Evolutionary conservation across 2,113 vertebrate genomes (phyloP), one percentile per base, ranked within the genome.

Genomic region (Fregetta grallaria): DNA sequence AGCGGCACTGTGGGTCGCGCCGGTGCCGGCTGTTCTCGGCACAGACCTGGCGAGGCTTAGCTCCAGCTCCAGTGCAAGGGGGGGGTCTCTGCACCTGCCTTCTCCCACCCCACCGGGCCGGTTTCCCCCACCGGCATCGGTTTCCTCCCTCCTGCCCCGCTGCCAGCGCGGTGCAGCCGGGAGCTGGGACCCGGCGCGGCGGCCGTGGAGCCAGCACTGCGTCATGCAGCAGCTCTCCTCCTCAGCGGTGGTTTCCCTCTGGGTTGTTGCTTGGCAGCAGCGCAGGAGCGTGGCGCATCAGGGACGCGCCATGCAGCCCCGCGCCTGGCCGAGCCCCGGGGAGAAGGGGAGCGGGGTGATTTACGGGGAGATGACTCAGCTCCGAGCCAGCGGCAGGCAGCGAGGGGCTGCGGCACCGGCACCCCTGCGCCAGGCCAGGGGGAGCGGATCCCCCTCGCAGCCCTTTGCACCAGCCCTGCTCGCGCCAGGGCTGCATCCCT

Each of bases 251-350:
- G 52, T 50, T 92, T 93, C 94, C 96, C 94, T 29, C 85, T 18
- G 74, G 92, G 65, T 11, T 21, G 96, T 96, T 96, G 96, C 96
- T 85, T 96, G 94, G 96, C 96, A 96, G 96, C 88, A 9, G 91
- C 14, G 52, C 87, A 38, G 92, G 83, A 94, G 90, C 63, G 5
- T 45, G 2, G 84, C 13, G 63, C 88, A 14, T 25, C 47, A 8
- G 86, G 88, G 82, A 74, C 52, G 65, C 30, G 82, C 52, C 67
- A 17, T 21, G 82, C 78, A 36, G 87, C 90, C 65, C 91, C 25
- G 18, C 7, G 59, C 25, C 27, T 29, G 29, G 58, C 67, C 50
- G 10, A 68, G 89, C 77, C 53, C 59, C 16, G 32, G 45, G 47
- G 66, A 40, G 47, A 7, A 27, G 56, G 50, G 87, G 40, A 19